phyloP scores from a whole-genome alignment of 1,140 invertebrate genomes.

The Drosophila parabipectinata region DNA sequence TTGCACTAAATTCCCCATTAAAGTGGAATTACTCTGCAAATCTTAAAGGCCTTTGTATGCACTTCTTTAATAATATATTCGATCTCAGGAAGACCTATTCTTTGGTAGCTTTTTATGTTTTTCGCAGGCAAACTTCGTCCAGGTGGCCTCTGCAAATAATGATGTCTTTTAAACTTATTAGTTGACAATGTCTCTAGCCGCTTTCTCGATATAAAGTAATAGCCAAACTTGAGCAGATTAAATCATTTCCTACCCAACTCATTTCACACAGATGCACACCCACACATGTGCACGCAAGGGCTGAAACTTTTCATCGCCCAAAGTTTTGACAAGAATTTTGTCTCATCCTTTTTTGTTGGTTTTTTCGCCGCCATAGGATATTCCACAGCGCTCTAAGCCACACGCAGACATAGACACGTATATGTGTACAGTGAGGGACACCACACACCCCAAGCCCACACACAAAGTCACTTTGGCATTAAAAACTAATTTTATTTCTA shows the following conservation, averaged over 20 bases:
- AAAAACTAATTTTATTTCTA: slow-evolving; percentile 82
- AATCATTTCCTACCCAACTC: slow-evolving; percentile 63
- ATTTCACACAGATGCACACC: slow-evolving; percentile 19
- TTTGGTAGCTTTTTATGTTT: too few species aligned
- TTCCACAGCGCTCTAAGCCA: slow-evolving; percentile 48
- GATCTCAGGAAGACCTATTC: too few species aligned
- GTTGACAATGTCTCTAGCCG: slow-evolving; percentile 20
- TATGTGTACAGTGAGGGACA: background rate
- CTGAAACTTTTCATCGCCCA: slow-evolving; percentile 56
- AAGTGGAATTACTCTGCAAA: background rate
- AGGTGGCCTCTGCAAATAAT: slow-evolving; percentile 13
- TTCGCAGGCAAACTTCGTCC: background rate
- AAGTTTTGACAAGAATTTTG: slow-evolving; percentile 70
- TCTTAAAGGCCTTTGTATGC: too few species aligned
- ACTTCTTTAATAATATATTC: too few species aligned
- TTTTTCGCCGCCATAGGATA: slow-evolving; percentile 46
- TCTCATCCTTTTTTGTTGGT: slow-evolving; percentile 38
- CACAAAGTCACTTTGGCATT: slow-evolving; percentile 65
- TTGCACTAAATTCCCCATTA: background rate
- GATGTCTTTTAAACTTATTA: slow-evolving; percentile 35
- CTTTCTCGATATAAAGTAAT: slow-evolving; percentile 26
- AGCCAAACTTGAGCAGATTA: slow-evolving; percentile 65
- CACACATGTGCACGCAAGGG: slow-evolving; percentile 6
- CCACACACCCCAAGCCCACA: slow-evolving; percentile 6
- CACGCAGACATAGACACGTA: slow-evolving; percentile 8